phyloP scores from a whole-genome alignment of 2,888 invertebrate genomes.

The Nebria brevicollis region DNA sequence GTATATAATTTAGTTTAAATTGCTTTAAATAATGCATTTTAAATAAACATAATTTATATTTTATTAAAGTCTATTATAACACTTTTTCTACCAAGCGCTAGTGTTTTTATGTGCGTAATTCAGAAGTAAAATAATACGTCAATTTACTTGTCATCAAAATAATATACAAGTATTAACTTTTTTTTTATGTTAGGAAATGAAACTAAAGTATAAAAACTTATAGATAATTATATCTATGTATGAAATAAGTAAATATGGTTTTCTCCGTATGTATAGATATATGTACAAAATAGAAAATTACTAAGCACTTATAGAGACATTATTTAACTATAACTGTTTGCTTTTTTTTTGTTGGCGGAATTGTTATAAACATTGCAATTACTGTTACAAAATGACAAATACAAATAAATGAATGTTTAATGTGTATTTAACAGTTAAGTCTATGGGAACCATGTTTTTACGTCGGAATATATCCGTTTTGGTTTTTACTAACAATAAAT shows the following conservation, averaged over 20 bases:
- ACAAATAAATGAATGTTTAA: constrained; percentile 42
- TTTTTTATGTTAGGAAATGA: background rate
- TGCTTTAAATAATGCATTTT: constrained; percentile 28
- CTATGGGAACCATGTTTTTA: constrained; percentile 38
- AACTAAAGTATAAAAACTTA: background rate
- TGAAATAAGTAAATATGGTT: constrained; percentile 7
- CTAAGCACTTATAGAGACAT: constrained; percentile 42
- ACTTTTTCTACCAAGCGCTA: constrained; percentile 32
- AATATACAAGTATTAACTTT: constrained; percentile 24
- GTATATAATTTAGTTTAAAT: background rate
- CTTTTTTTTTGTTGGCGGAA: constrained; percentile 20
- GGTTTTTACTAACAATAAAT: background rate
- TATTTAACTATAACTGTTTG: constrained; percentile 44
- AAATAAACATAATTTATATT: constrained; percentile 44
- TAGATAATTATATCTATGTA: constrained; percentile 11
- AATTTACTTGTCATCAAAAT: constrained; percentile 46
- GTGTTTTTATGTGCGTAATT: constrained; percentile 31
- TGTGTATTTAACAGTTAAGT: constrained; percentile 35
- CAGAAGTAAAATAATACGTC: constrained; percentile 41
- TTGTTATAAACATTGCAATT: constrained; percentile 26
- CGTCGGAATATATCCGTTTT: background rate
- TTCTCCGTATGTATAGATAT: background rate
- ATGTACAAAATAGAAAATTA: constrained; percentile 26
- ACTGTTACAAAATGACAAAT: constrained; percentile 35
- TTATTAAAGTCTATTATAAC: constrained; percentile 43